Percentiles rank a stretch among this genome's conserved stretches.
These are phyloP conservation scores for Aspiorhynchus laticeps DNA, from an alignment of 2,113 vertebrate genomes.

Conservation along the genomic window DNA sequence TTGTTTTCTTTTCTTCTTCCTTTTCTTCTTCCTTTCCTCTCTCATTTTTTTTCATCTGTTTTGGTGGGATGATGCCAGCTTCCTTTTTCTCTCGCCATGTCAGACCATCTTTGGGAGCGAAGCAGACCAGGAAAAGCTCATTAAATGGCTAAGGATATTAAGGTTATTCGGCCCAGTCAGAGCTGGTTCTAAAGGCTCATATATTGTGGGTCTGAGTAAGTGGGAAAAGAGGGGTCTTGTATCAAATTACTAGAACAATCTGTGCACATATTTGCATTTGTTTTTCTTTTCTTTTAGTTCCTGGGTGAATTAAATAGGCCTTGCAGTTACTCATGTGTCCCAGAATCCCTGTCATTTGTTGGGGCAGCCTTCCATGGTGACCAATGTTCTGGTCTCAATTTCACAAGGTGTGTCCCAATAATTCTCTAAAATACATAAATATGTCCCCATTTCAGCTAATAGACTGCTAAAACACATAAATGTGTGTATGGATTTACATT, in stretches of 20 bases:
- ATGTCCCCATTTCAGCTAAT: not conserved
- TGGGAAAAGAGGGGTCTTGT: not conserved
- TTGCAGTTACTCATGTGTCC: not conserved
- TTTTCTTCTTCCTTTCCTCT: constrained; percentile 23
- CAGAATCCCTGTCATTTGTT: not conserved
- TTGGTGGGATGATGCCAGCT: constrained; percentile 43
- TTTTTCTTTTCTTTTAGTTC: not conserved
- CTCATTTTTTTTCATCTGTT: constrained; percentile 18
- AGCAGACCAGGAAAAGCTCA: constrained; percentile 25
- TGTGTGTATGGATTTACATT: not conserved
- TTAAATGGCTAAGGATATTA: constrained; percentile 17
- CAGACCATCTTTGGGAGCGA: constrained; percentile 46
- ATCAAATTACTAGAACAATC: not conserved
- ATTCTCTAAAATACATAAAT: not conserved
- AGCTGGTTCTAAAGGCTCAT: not conserved
- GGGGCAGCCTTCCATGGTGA: not conserved
- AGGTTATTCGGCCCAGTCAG: not conserved
- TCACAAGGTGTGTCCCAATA: not conserved
- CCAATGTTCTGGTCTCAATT: not conserved
- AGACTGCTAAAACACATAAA: not conserved
- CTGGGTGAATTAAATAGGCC: not conserved
- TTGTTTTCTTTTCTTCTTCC: constrained; percentile 54
- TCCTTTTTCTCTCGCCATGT: constrained; percentile 37
- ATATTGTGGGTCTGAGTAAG: constrained; percentile 6
- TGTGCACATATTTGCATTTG: not conserved